These are phyloP conservation scores for Anser cygnoides DNA, from an alignment of 2,113 vertebrate genomes.

Conservation along the genomic window DNA sequence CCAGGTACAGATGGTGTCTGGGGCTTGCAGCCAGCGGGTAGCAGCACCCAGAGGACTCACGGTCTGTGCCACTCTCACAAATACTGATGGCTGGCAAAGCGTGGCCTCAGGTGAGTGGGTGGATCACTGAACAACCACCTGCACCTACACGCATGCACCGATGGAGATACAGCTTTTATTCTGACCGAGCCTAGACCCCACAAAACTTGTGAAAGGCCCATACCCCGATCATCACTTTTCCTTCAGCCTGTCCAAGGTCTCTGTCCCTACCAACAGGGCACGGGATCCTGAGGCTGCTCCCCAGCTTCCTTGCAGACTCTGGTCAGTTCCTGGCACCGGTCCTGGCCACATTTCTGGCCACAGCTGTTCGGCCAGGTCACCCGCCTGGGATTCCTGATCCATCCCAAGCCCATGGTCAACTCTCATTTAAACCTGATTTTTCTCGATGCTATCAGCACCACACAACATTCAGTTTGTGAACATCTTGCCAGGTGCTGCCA, in stretches of 20 bases:
- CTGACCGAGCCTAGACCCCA: neutral
- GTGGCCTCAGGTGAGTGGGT: neutral
- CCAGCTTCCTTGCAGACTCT: neutral
- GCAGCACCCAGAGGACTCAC: neutral
- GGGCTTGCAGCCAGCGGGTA: neutral
- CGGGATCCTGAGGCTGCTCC: neutral
- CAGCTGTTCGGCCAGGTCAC: neutral
- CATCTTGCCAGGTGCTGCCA: neutral
- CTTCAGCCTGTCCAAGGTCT: neutral
- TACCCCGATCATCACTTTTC: neutral
- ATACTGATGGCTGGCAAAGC: neutral
- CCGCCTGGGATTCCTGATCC: neutral
- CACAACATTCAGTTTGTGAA: neutral
- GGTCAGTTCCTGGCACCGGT: fast-evolving
- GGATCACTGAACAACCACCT: neutral
- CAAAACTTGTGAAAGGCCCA: neutral
- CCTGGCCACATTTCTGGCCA: neutral
- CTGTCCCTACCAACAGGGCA: neutral
- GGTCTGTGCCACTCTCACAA: neutral
- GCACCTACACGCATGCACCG: fast-evolving
- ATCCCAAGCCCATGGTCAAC: neutral
- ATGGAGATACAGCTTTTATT: neutral
- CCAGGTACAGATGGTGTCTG: neutral
- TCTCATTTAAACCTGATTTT: neutral
- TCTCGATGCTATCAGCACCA: neutral